Base-by-base conservation (phyloP, 37 sponge, comb jelly and placozoan genomes). In the Crambe crambe region DNA sequence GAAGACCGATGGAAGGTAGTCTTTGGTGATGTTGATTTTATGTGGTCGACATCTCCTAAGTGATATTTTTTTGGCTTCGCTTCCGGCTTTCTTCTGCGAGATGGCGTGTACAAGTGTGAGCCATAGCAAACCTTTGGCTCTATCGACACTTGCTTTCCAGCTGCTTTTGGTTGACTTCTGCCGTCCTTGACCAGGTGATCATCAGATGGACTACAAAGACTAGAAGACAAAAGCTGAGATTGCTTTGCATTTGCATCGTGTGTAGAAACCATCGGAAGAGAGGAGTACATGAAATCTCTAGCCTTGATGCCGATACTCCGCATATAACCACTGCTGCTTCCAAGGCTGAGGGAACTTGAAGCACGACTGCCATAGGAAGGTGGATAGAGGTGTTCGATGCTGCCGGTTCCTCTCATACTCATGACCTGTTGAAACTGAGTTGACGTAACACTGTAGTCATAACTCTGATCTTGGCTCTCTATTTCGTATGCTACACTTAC, bases 371-470 rank as follows among this genome's bases (percentile, higher is more conserved):
- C 79, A 43, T 66, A 78, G 54, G 79, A 67, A 1, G 79, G 68
- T 41, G 79, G 65, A 30, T 43, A 78, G 18, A 78, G 68, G 29
- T 67, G 67, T 34, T 78, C 79, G 36, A 78, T 68, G 65, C 79
- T 78, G 32, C 68, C 68, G 29, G 57, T 26, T 17, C 56, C 32
- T n/a, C 29, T 41, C 31, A 65, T 65, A 26, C 1, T 66, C 56
- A 67, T 65, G 18, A 44, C 79, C 68, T 66, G 35, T 30, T 78
- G 62, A 25, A 76, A 23, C 77, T 76, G 27, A 4, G 5, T 20
- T 25, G 32, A 21, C 3, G 23, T 6, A 1, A 41, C 10, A 23
- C 15, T 29, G 15, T 61, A 37, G 69, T 31, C 21, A 68, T 10
- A 36, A 36, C 8, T 68, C 12, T 31, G 12, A 68, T 72, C 3